Base-by-base conservation (phyloP, 2,113 vertebrate genomes). In the Ciconia stormi region DNA sequence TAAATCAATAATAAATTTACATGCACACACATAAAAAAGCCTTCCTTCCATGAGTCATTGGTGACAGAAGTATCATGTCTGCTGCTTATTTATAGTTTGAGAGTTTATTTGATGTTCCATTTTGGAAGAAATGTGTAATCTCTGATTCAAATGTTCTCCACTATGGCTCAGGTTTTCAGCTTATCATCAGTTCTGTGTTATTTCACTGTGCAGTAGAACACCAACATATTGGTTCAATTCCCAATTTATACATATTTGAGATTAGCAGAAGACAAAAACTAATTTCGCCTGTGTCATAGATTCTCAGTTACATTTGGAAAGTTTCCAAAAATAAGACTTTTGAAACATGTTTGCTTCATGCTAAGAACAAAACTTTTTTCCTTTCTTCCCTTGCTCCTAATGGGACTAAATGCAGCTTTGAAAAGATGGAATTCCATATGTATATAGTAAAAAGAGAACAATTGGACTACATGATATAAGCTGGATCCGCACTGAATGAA, bases 211-310 rank as follows among this genome's bases (percentile, higher is more conserved):
- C 42, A 82, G n/a, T 62, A 84, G 30, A 81, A 78, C 42, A 69
- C 17, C 12, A 76, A 29, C 7, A 66, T 77, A 80, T 67, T 78
- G 42, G 17, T 77, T 95, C 52, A 66, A 3, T 12, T 90, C 49
- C 32, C 40, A 83, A 21, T 93, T 69, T 84, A n/a, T 25, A 82
- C 22, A 25, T 81, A 92, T 87, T 96, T 96, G 23, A 95, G 32
- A 46, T 80, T 71, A 90, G 6, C 42, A 59, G 10, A 85, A 11
- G 47, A 82, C 7, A 93, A 61, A 91, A 82, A 74, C 50, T 79
- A 38, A 38, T 84, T 87, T 42, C 7, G 3, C 58, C 34, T 73
- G 17, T 87, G 74, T 87, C 26, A 49, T 20, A 78, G 30, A 56
- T 46, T 49, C 50, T 81, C 22, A 22, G 44, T 30, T 84, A 67